These are phyloP conservation scores for Neosilurus hyrtlii DNA, from an alignment of 2,797 vertebrate species.

Conservation along the genomic window DNA sequence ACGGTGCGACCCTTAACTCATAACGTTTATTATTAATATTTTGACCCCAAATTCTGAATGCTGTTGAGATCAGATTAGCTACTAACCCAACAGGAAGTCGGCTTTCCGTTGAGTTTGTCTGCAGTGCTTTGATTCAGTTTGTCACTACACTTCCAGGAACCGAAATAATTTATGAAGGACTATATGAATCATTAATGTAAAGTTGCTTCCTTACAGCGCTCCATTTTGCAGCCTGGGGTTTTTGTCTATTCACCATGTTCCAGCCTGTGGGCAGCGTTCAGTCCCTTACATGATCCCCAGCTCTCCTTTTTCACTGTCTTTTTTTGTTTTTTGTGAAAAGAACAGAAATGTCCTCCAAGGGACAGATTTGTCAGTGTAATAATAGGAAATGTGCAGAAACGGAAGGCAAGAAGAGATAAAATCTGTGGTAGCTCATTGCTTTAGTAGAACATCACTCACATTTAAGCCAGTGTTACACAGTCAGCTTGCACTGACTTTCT, in stretches of 20 bases:
- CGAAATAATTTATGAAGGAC: constrained; percentile 48
- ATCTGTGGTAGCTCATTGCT: neutral
- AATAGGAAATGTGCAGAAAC: neutral
- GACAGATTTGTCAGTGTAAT: constrained; percentile 16
- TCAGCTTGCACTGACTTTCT: no score
- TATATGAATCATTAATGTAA: constrained; percentile 52
- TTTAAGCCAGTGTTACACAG: no score
- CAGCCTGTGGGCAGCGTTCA: constrained; percentile 59
- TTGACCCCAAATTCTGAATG: neutral
- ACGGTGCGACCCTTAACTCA: neutral
- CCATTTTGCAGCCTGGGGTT: constrained; percentile 57
- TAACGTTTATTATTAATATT: neutral
- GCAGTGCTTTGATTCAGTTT: constrained; percentile 34
- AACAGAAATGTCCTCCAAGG: constrained; percentile 55
- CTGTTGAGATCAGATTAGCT: neutral
- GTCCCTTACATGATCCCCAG: constrained; percentile 45
- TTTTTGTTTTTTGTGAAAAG: constrained; percentile 52
- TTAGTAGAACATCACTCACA: no score
- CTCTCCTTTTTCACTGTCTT: constrained; percentile 40
- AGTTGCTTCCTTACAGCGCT: constrained; percentile 60
- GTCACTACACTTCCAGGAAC: constrained; percentile 39
- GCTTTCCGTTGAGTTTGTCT: neutral
- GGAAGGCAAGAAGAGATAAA: neutral
- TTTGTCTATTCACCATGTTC: constrained; percentile 61
- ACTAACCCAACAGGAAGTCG: neutral